Evolutionary conservation across 1,140 invertebrate genomes (phyloP).

Genomic region (Drosophila azteca): DNA sequence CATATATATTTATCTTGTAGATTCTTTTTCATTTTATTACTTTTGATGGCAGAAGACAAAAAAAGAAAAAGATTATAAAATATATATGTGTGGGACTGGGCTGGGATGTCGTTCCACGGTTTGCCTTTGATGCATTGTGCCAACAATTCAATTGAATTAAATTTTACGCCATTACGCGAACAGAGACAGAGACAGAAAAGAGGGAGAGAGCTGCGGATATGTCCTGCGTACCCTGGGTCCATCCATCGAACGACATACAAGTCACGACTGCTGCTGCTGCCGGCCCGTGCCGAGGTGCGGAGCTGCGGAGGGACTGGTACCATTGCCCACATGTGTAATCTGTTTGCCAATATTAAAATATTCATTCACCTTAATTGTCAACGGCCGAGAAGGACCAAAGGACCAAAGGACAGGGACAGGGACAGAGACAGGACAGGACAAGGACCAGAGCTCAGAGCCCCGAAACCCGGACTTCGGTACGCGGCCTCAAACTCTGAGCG

Average conservation of each 20-base stretch:
- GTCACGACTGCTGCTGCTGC: conserved; percentile 35
- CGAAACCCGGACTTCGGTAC: conserved; percentile 4
- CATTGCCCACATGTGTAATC: conserved; percentile 72
- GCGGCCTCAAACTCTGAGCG: conserved; percentile 37
- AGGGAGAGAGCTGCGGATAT: neutral
- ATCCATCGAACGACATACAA: conserved; percentile 37
- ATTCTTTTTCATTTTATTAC: conserved; percentile 12
- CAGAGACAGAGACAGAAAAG: too few relatives aligned
- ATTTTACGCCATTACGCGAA: conserved; percentile 75
- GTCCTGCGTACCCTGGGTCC: neutral
- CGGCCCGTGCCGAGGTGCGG: too few relatives aligned
- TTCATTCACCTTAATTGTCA: conserved; percentile 82
- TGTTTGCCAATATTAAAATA: conserved; percentile 82
- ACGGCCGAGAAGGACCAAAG: conserved; percentile 40
- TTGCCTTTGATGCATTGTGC: conserved; percentile 67
- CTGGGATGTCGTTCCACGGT: conserved; percentile 25
- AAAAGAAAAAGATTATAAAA: conserved; percentile 1
- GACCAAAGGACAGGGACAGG: too few relatives aligned
- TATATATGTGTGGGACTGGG: conserved; percentile 15
- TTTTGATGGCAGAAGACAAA: neutral
- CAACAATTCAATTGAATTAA: conserved; percentile 81
- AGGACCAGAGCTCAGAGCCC: neutral
- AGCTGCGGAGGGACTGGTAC: too few relatives aligned
- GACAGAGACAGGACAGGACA: too few relatives aligned
- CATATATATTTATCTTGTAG: neutral